Evolutionary conservation across 2,113 vertebrate species (phyloP), one percentile per base, ranked within the genome.

Genomic region (Zosterops hypoxanthus): DNA sequence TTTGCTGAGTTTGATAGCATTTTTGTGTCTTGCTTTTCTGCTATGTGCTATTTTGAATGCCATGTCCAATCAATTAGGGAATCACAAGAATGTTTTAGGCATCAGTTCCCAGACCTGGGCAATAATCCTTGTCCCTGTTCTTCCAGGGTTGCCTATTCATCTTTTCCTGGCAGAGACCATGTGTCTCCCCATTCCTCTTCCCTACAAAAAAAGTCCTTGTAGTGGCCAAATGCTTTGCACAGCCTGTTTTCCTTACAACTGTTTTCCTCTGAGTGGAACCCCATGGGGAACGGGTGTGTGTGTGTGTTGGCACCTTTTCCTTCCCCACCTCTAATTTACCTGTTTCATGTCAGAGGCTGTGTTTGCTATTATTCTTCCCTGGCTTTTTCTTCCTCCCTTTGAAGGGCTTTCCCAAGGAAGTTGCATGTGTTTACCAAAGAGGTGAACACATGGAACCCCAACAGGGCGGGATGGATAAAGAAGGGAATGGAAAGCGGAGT

Each of bases 121-220:
- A 90, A 95, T 97, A 95, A 95, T 94, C 92, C 90, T 90, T 90
- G 96, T 94, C 91, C 95, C 82, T 86, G 76, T 92, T 96, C 91
- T 93, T 93, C 88, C 95, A 95, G 92, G 79, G 94, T 77, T 96
- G 94, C 95, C 94, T 97, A 94, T 97, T 96, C 95, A 97, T 97
- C 82, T 93, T 77, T 85, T 94, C 68, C 88, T 97, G 94, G 96
- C 96, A 97, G 64, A 73, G 64, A 83, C 56, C 33, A 2, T 2
- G 6, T 77, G 64, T 61, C 64, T 97, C 80, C 63, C 96, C 60
- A 55, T 70, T 93, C 42, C 56, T 34, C 25, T 86, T 33, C 57
- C 41, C 42, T 65, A 11, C 41, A 47, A 77, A 91, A 83, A 71
- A 87, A 65, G 12, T 10, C 34, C 34, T 77, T 83, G 14, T 59